Evolutionary conservation across 1,140 invertebrate species (phyloP), one percentile per base, ranked within the genome.

Genomic region (Hyphantria cunea): DNA sequence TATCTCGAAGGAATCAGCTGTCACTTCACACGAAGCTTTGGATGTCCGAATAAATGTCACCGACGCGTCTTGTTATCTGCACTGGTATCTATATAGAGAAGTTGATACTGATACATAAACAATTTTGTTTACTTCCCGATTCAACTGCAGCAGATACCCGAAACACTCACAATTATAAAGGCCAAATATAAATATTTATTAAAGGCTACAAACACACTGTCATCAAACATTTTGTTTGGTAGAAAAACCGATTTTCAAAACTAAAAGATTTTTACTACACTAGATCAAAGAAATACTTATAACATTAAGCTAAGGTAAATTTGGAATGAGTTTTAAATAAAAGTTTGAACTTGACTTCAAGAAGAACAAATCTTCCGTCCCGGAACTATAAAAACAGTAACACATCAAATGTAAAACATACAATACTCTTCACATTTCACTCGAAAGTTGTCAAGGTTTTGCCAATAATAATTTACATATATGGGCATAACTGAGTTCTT

Each of bases 11-110:
- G 72, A 80, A 84, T 84, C 76, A 80, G 78, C 78, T 87, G 83
- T 84, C 82, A 82, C 73, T 84, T 84, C 79, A 72, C 77, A 82
- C 77, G 79, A 60, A 64, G 75, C 73, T 84, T 81, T 79, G 68
- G 56, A 66, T 72, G 72, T 80, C 70, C 54, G 65, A 61, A 51
- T 72, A 60, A 70, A 76, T 78, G 75, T 84, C 78, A 60, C 69
- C 71, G 56, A 49, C 39, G 59, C 64, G 66, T 70, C 74, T 76
- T 66, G 69, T 77, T 76, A 74, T 70, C 62, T 50, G 15, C 8
- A 25, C 12, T 3, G 32, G 37, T 9, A 59, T 59, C 33, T 59
- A 13, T 50, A 42, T 31, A 39, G 44, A 60, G 33, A 41, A 37
- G 44, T n/a, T 58, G 48, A 49, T 58, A 49, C 45, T 12, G 31